These are phyloP conservation scores for Oreochromis tanganicae DNA, from an alignment of 2,113 vertebrate species.

Conservation along the genomic window DNA sequence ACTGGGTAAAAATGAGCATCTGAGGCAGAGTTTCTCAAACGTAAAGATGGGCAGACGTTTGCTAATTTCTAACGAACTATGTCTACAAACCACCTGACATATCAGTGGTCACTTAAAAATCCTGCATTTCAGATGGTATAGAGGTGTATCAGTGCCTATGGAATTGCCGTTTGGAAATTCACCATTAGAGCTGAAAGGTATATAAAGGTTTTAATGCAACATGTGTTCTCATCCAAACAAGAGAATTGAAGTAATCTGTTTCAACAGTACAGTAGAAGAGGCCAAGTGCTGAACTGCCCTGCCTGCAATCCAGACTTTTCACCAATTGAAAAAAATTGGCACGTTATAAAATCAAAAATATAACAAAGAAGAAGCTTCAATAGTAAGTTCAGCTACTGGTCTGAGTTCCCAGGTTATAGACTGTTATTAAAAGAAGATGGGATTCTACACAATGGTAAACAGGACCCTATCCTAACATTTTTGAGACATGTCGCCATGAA, in stretches of 20 bases:
- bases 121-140: not conserved
- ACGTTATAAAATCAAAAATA: not conserved
- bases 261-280: not conserved
- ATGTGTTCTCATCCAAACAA: not conserved
- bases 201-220: not conserved
- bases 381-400: not conserved
- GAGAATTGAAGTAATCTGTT: not conserved
- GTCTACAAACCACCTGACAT: not conserved
- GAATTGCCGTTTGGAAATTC: not conserved
- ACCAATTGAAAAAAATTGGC: not conserved
- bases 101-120: not conserved
- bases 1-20: not conserved
- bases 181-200: not conserved
- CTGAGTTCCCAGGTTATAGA: not conserved
- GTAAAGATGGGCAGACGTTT: not conserved
- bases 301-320: not conserved
- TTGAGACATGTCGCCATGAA: not conserved
- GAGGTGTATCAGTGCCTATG: not conserved
- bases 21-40: not conserved
- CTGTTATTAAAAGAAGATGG: not conserved
- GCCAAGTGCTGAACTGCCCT: not conserved
- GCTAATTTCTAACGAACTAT: not conserved
- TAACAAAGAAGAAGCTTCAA: not conserved
- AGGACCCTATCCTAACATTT: not conserved
- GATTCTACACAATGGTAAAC: not conserved